phyloP scores from a whole-genome alignment of 2,113 vertebrate species.

The Urocynchramus pylzowi region DNA sequence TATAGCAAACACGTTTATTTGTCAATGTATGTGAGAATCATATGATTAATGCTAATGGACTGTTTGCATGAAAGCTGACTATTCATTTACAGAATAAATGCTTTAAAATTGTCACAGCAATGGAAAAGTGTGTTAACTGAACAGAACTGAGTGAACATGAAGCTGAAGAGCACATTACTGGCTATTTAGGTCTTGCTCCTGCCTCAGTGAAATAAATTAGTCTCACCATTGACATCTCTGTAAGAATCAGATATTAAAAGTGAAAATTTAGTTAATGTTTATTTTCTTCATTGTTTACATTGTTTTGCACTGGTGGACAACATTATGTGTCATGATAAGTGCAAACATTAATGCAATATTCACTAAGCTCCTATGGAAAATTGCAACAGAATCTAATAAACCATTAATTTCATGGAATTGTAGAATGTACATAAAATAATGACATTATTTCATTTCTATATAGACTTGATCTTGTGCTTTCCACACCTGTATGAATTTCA shows the following conservation, averaged over 20 bases:
- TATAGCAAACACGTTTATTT: neutral
- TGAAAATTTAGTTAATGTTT: neutral
- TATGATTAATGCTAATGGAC: constrained; percentile 44
- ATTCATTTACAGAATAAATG: constrained; percentile 37
- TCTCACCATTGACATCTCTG: neutral
- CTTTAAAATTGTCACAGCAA: constrained; percentile 2
- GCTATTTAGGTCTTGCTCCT: neutral
- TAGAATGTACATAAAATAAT: neutral
- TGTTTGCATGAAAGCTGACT: constrained; percentile 19
- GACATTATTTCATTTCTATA: neutral
- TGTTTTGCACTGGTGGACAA: neutral
- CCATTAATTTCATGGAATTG: neutral
- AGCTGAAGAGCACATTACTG: neutral
- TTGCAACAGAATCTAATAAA: neutral
- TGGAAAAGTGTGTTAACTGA: constrained; percentile 10
- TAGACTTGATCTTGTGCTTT: neutral
- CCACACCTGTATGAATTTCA: neutral
- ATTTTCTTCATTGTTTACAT: neutral
- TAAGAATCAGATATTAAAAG: neutral
- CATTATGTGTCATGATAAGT: neutral
- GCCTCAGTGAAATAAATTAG: neutral
- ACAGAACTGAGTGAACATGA: neutral
- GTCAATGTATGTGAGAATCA: neutral
- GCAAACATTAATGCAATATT: neutral
- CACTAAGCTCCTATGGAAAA: neutral